Base-by-base conservation (phyloP, 92 coral and sea anemone genomes). In the Parazoanthus atlanticus region DNA sequence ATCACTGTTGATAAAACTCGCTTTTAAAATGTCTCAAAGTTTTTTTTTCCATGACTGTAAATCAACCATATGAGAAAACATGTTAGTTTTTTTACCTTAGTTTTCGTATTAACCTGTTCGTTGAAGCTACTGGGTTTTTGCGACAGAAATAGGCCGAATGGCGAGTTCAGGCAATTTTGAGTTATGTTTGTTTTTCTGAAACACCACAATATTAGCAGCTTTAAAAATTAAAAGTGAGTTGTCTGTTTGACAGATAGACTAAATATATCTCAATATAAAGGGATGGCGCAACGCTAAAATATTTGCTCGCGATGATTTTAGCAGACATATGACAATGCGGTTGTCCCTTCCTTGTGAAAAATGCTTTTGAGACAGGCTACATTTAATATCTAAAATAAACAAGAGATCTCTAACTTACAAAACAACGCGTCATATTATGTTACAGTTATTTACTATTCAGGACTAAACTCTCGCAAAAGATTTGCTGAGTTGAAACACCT, bases 221-320 rank as follows among this genome's bases (percentile, higher is more conserved):
- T 73, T 73, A 46, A 38, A 38, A 75, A 75, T 75, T 75, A 75
- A 75, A 75, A 33, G 26, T 23, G 43, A 36, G 79, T 36, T 38
- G 79, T 75, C 77, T 75, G 38, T 74, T 71, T 71, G 77, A 23
- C 77, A 73, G 77, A 73, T 73, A 73, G 77, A 73, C 33, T 23
- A 16, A 73, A 73, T 73, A 73, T 12, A 17, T 73, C 36, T 13
- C 38, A 12, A 19, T 13, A 75, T 19, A 21, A 75, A 33, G 52
- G 29, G 34, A 36, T 17, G 25, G 79, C 43, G 29, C 12, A 21
- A 10, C 43, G 43, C 40, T 7, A 19, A 71, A 25, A 16, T 75
- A 32, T 75, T 75, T 75, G 49, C 31, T 75, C 79, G 26, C 26
- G 9, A 17, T 25, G 3, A 36, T 33, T n/a, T 17, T 11, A 36